These are phyloP conservation scores for Bathynomus jamesi DNA, from an alignment of 1,140 invertebrate species.

Conservation along the genomic window DNA sequence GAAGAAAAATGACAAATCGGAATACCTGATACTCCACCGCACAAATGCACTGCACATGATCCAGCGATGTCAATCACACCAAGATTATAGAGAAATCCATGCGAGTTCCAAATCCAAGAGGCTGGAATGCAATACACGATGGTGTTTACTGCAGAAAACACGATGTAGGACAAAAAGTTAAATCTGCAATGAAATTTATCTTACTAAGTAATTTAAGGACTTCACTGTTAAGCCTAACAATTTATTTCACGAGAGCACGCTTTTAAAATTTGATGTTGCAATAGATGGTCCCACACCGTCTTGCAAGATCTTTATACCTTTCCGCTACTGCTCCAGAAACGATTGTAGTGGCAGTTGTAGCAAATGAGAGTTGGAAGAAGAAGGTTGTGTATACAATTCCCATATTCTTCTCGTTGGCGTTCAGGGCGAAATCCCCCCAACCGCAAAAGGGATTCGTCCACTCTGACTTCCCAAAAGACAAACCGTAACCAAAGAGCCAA, in stretches of 20 bases:
- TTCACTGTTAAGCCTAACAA: too few species aligned
- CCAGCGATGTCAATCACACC: slow-evolving; percentile 83
- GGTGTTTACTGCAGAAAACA: slow-evolving; percentile 83
- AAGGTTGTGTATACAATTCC: slow-evolving; percentile 72
- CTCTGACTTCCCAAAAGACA: slow-evolving; percentile 70
- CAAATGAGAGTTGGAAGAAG: slow-evolving; percentile 79
- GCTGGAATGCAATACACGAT: slow-evolving; percentile 84
- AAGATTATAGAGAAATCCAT: slow-evolving; percentile 70
- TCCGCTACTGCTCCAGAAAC: slow-evolving; percentile 48
- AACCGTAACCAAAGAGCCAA: slow-evolving; percentile 87
- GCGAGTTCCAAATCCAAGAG: slow-evolving; percentile 84
- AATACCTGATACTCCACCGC: slow-evolving; percentile 57
- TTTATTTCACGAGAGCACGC: too few species aligned
- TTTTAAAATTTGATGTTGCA: too few species aligned
- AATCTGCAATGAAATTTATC: slow-evolving; percentile 51
- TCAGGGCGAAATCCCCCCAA: slow-evolving; percentile 48
- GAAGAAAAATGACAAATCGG: too few species aligned
- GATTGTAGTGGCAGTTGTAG: slow-evolving; percentile 84
- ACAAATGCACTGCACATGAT: slow-evolving; percentile 83
- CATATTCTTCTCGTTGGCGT: slow-evolving; percentile 49
- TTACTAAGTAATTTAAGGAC: too few species aligned
- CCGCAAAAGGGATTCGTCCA: slow-evolving; percentile 47
- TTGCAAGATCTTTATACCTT: too few species aligned
- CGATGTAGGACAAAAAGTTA: slow-evolving; percentile 81
- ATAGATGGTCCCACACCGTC: too few species aligned